Base-by-base conservation (phyloP, 2,113 vertebrate genomes). In the Salvelinus fontinalis region DNA sequence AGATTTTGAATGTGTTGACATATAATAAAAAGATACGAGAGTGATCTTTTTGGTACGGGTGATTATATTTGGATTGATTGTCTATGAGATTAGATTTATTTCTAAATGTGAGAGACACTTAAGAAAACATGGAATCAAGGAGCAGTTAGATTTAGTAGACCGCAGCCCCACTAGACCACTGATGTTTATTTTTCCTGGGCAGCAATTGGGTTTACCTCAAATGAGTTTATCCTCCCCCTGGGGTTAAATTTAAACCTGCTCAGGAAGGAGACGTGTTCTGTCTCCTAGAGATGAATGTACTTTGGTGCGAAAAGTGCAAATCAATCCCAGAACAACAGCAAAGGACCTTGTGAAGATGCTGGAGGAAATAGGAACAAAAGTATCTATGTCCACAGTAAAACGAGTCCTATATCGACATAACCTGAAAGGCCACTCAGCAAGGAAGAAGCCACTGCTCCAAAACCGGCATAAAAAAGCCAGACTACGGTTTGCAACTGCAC, bases 171-270 rank as follows among this genome's bases (percentile, higher is more conserved):
- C 75, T 76, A 60, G 77, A 89, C 75, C 27, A 49, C 77, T 64
- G 59, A 67, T 51, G 83, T 90, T 92, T 92, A 80, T 92, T 92
- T 82, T 89, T 88, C 82, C 57, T 82, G 78, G 27, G 71, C 65
- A 79, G 75, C 73, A 60, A 73, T 62, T 62, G 31, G 76, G 79
- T 83, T 85, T 39, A 69, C 67, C n/a, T 78, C 79, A 85, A 86
- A 91, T 91, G 80, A 83, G 75, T 93, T 88, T 83, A 86, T 89
- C 79, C 83, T 79, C 79, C 84, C 82, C 78, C 48, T 31, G 81
- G 86, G 84, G 75, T 72, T 74, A 65, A 86, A 74, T 44, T 34
- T 34, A 34, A 34, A 34, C 34, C 34, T 7, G 34, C 34, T 34
- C 34, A 34, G 34, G 34, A 34, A 34, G 34, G 34, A 34, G 34